Percentiles rank a stretch among this genome's conserved stretches.
phyloP scores from a whole-genome alignment of 1,140 invertebrate species.

The Drosophila miranda region DNA sequence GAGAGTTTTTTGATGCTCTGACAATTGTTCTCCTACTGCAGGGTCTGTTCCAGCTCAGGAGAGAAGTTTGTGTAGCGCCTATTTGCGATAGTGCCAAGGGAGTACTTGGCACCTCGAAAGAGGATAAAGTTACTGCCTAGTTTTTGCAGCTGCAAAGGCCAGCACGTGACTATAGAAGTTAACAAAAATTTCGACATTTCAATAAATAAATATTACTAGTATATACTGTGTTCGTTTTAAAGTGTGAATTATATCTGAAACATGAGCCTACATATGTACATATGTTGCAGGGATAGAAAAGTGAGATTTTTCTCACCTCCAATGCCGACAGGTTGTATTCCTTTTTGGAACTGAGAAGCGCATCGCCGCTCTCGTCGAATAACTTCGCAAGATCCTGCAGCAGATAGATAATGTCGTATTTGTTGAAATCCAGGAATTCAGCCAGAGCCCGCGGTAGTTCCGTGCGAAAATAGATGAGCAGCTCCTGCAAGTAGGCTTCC shows the following conservation, averaged over 20 bases:
- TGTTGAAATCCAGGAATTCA: conserved; percentile 90
- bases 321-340: conserved; percentile 87
- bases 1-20: conserved; percentile 17
- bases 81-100: conserved; percentile 36
- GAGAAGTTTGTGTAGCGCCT: conserved; percentile 43
- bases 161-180: not conserved
- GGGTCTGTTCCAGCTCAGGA: conserved; percentile 41
- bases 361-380: conserved; percentile 88
- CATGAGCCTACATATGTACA: not conserved
- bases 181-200: conserved; percentile 57
- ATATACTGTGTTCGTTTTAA: not conserved
- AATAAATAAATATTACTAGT: too few relatives aligned
- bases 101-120: conserved; percentile 29
- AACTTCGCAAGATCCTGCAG: conserved; percentile 89
- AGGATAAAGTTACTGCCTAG: not conserved
- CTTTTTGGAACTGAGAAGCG: conserved; percentile 85
- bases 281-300: not conserved
- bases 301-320: conserved; percentile 85
- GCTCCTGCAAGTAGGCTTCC: conserved; percentile 90
- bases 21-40: conserved; percentile 46
- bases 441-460: conserved; percentile 89
- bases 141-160: not conserved
- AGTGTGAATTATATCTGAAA: not conserved
- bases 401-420: conserved; percentile 92
- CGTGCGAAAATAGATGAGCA: conserved; percentile 86